Percentiles rank a stretch among this genome's conserved stretches.
phyloP scores from a whole-genome alignment of 1,140 invertebrate species.

The Belonocnema kinseyi region DNA sequence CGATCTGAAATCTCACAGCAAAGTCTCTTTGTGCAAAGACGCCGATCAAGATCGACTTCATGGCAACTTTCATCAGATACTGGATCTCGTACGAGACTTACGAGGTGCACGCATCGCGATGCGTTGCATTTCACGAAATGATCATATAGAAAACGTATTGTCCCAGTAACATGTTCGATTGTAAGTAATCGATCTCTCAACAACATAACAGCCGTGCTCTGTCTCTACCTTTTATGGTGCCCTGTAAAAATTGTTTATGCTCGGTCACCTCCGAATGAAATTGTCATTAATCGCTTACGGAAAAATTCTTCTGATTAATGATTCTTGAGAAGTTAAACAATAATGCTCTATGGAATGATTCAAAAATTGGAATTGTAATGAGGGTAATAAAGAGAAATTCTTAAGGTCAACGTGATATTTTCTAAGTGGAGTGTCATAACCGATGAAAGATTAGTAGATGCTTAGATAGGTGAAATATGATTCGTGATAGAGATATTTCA shows the following conservation, averaged over 20 bases:
- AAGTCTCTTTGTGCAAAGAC: conserved; percentile 22
- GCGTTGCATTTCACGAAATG: conserved; percentile 2
- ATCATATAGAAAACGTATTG: conserved; percentile 10
- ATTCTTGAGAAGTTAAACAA: background rate
- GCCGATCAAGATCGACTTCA: conserved; percentile 28
- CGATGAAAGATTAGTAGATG: background rate
- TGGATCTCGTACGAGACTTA: background rate
- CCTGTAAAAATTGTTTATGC: background rate
- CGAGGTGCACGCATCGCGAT: background rate
- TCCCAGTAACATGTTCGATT: conserved; percentile 4
- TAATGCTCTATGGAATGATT: background rate
- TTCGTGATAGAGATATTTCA: conserved; percentile 16
- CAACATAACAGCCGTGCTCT: background rate
- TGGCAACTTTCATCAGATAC: conserved; percentile 31
- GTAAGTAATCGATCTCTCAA: conserved; percentile 19
- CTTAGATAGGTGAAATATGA: conserved; percentile 8
- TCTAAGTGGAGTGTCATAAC: conserved; percentile 13
- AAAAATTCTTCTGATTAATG: conserved; percentile 1
- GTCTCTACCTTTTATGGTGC: background rate
- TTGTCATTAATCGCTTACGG: background rate
- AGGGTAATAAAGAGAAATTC: background rate
- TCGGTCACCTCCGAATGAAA: background rate
- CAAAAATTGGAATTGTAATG: background rate
- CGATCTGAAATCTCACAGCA: conserved; percentile 12
- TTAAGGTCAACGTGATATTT: conserved; percentile 5